Conservation (phyloP, 2,113 vertebrate genomes). For the Mugil cephalus region DNA sequence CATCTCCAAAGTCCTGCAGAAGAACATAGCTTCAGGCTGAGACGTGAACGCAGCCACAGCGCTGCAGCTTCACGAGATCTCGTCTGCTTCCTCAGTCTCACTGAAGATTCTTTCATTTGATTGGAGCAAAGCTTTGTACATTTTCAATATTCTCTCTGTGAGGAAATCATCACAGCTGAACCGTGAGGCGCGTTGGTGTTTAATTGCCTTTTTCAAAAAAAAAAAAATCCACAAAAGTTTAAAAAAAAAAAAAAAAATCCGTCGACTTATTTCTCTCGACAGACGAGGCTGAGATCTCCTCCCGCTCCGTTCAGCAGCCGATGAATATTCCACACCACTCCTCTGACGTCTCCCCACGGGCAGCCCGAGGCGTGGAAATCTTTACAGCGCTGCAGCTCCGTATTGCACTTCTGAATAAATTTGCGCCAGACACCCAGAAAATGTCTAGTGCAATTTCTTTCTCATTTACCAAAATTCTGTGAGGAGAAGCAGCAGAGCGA, state of each 20-base stretch:
- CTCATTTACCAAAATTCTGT: slow-evolving; percentile 13
- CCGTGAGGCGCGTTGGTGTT: not conserved
- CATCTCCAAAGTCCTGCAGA: too few species aligned
- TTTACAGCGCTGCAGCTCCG: not conserved
- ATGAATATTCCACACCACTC: slow-evolving; percentile 45
- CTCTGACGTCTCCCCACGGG: slow-evolving; percentile 8
- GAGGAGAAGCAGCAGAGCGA: not conserved
- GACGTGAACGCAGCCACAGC: too few species aligned
- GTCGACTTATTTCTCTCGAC: not conserved
- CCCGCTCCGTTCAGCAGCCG: not conserved
- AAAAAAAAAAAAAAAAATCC: not conserved
- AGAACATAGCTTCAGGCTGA: not conserved
- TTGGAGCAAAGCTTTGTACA: not conserved
- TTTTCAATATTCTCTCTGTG: not conserved
- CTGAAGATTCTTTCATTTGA: slow-evolving; percentile 7
- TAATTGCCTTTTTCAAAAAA: not conserved
- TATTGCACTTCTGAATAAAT: slow-evolving; percentile 5
- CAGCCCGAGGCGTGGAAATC: slow-evolving; percentile 13
- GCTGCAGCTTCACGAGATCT: not conserved
- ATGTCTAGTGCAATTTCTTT: slow-evolving; percentile 13
- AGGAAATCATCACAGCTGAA: not conserved
- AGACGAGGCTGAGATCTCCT: not conserved
- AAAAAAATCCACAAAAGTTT: not conserved
- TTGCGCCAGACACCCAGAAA: not conserved
- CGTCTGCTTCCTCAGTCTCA: not conserved